Percentiles rank a stretch among this genome's conserved stretches.
phyloP scores from a whole-genome alignment of 2,113 vertebrate genomes.

The Proterorhinus semilunaris region DNA sequence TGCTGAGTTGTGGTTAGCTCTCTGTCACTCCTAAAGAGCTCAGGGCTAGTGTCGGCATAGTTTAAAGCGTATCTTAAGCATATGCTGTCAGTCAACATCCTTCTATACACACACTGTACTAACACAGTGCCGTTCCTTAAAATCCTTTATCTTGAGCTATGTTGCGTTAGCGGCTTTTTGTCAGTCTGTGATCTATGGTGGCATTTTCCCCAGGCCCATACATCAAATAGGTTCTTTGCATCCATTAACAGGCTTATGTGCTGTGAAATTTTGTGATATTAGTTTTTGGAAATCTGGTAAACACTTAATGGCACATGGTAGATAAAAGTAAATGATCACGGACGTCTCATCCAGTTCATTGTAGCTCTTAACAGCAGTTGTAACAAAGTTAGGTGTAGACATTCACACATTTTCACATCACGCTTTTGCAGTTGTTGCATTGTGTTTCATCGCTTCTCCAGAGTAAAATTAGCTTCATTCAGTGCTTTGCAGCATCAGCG shows the following conservation, averaged over 20 bases:
- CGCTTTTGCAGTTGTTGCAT: slow-evolving; percentile 6
- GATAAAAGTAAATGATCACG: neutral
- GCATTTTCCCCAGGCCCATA: neutral
- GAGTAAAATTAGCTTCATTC: neutral
- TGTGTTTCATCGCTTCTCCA: neutral
- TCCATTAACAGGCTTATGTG: neutral
- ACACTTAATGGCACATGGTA: no score
- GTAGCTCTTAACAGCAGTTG: slow-evolving; percentile 15
- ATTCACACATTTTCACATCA: slow-evolving; percentile 21
- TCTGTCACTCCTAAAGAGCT: slow-evolving; percentile 58
- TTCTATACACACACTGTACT: slow-evolving; percentile 23
- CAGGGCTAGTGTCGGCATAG: slow-evolving; percentile 18
- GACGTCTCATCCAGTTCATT: neutral
- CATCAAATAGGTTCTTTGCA: neutral
- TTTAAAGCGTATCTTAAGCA: neutral
- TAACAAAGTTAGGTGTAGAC: slow-evolving; percentile 5
- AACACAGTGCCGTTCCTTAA: neutral
- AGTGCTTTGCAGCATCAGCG: neutral
- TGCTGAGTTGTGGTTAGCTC: slow-evolving; percentile 16
- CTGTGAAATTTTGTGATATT: neutral
- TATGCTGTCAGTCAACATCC: slow-evolving; percentile 44
- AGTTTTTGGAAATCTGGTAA: no score
- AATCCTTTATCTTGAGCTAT: slow-evolving; percentile 5
- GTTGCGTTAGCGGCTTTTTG: slow-evolving; percentile 6
- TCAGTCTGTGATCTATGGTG: slow-evolving; percentile 17